Evolutionary conservation across 2,113 vertebrate genomes (phyloP).

Genomic region (Poecile atricapillus): DNA sequence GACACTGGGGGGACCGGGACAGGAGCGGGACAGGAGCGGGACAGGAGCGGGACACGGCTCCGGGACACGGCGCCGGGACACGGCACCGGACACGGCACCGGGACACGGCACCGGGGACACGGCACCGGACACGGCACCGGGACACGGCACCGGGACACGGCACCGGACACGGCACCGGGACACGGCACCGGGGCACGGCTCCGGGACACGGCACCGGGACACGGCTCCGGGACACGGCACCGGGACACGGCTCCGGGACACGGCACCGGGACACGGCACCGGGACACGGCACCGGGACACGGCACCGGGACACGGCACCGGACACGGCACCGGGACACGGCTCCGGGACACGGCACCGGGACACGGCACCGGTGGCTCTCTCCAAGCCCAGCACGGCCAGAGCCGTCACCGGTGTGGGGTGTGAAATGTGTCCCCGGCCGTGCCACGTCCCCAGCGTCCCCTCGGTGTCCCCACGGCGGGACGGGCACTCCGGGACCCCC

Average conservation of each 20-base stretch:
- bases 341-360: not conserved
- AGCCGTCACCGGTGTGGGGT: fast-evolving
- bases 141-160: not conserved
- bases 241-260: too few species aligned
- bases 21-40: not conserved
- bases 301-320: not conserved
- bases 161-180: not conserved
- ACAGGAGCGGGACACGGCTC: not conserved
- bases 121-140: not conserved
- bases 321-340: not conserved
- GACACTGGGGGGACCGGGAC: not conserved
- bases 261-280: not conserved
- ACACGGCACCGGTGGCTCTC: not conserved
- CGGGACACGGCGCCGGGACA: not conserved
- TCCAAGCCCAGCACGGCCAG: not conserved
- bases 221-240: not conserved
- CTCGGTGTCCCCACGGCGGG: not conserved
- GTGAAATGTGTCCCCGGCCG: not conserved
- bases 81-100: not conserved
- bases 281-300: not conserved
- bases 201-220: not conserved
- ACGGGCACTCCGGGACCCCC: too few species aligned
- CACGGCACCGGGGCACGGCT: not conserved
- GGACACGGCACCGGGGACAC: not conserved
- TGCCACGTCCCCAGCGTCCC: not conserved